Evolutionary conservation across 2,888 invertebrate genomes (phyloP).

Genomic region (Altica lythri): DNA sequence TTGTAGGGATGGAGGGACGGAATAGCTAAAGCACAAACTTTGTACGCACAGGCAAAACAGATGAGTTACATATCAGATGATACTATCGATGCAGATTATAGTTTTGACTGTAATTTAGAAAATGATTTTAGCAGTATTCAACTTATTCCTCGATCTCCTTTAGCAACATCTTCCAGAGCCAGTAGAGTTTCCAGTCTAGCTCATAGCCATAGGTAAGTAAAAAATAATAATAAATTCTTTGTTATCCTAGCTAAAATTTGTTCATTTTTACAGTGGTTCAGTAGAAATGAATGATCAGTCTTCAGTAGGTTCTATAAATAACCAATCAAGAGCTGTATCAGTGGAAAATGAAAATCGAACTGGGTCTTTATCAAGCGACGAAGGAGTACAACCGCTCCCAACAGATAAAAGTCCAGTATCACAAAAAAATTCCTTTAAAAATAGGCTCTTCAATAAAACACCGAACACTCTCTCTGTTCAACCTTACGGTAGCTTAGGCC

Average conservation of each 20-base stretch:
- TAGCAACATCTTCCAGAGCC: slow-evolving; percentile 61
- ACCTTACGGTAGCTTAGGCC: slow-evolving; percentile 71
- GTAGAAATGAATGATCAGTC: slow-evolving; percentile 69
- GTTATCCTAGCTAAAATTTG: neutral
- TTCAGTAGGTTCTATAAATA: slow-evolving; percentile 57
- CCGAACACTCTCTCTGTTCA: slow-evolving; percentile 79
- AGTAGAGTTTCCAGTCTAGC: slow-evolving; percentile 73
- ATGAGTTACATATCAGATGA: slow-evolving; percentile 51
- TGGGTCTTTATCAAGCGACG: slow-evolving; percentile 69
- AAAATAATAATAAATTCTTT: neutral
- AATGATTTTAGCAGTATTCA: slow-evolving; percentile 55
- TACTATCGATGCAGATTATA: slow-evolving; percentile 51
- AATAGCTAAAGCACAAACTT: slow-evolving; percentile 73
- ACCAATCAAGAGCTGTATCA: slow-evolving; percentile 63
- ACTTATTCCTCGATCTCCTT: slow-evolving; percentile 54
- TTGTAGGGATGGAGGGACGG: slow-evolving; percentile 72
- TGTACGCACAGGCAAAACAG: slow-evolving; percentile 68
- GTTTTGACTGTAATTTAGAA: slow-evolving; percentile 52
- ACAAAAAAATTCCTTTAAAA: slow-evolving; percentile 55
- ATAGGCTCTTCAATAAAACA: slow-evolving; percentile 57
- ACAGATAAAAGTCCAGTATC: slow-evolving; percentile 57
- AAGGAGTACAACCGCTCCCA: slow-evolving; percentile 60
- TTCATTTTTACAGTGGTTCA: slow-evolving; percentile 60
- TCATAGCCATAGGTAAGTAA: slow-evolving; percentile 70
- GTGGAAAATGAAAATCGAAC: slow-evolving; percentile 67